These are phyloP conservation scores for Oreochromis aureus DNA, from an alignment of 2,113 vertebrate genomes.

Conservation along the genomic window DNA sequence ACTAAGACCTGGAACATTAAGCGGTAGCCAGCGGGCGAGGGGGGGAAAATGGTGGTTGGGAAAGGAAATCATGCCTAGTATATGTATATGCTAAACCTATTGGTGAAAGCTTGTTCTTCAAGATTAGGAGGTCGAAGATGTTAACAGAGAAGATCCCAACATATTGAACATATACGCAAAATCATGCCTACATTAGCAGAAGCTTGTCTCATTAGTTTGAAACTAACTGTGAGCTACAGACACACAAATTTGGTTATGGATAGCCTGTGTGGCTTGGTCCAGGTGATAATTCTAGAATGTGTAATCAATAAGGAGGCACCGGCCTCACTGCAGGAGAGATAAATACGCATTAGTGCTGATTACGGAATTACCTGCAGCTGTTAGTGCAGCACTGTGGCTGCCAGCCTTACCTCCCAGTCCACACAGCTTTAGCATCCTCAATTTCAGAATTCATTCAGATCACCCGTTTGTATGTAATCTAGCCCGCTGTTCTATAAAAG, in stretches of 20 bases:
- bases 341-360: constrained; percentile 44
- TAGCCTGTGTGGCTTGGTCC: neutral
- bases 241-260: neutral
- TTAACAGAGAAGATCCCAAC: neutral
- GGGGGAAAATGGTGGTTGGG: accelerated
- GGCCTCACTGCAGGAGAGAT: constrained; percentile 12
- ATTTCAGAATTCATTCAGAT: neutral
- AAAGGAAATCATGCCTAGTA: neutral
- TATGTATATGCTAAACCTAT: neutral
- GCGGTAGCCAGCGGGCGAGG: accelerated
- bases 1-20: neutral
- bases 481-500: neutral
- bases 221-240: neutral
- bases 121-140: neutral
- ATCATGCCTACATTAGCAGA: neutral
- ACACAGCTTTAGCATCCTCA: neutral
- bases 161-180: neutral
- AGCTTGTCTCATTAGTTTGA: neutral
- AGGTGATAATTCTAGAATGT: constrained; percentile 3
- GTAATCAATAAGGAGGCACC: constrained; percentile 8
- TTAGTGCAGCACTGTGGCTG: neutral
- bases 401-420: neutral
- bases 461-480: neutral
- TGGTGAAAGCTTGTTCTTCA: neutral
- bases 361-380: constrained; percentile 38